Evolutionary conservation across 2,888 invertebrate genomes (phyloP).

Genomic region (Limnephilus auricula): DNA sequence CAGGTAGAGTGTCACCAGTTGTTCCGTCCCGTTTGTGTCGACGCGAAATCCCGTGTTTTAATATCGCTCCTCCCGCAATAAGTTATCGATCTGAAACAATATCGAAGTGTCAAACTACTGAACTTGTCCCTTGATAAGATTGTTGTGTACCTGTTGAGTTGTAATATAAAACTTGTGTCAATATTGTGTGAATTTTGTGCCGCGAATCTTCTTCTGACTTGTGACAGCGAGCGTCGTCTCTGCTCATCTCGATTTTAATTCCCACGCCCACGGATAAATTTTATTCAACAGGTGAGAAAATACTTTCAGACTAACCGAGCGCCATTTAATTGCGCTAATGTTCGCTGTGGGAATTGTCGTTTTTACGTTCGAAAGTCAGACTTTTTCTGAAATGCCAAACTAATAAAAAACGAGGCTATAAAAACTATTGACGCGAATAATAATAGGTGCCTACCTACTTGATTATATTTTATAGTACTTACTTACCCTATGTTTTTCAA

Average conservation of each 20-base stretch:
- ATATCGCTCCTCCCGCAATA: background rate
- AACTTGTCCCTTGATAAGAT: background rate
- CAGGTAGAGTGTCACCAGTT: background rate
- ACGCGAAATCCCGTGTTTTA: background rate
- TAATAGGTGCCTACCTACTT: background rate
- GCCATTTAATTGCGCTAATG: slow-evolving; percentile 24
- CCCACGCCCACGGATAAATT: slow-evolving; percentile 46
- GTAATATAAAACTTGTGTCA: slow-evolving; percentile 37
- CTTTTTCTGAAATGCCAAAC: background rate
- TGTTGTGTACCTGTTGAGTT: slow-evolving; percentile 30
- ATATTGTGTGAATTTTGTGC: slow-evolving; percentile 42
- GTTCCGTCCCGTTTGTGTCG: background rate
- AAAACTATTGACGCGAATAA: background rate
- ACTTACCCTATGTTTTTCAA: background rate
- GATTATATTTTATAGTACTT: background rate
- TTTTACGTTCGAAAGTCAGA: slow-evolving; percentile 5
- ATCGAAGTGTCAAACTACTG: background rate
- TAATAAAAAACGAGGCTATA: background rate
- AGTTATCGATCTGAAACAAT: slow-evolving; percentile 8
- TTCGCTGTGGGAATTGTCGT: background rate
- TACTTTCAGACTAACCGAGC: slow-evolving; percentile 4
- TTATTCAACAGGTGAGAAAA: slow-evolving; percentile 49
- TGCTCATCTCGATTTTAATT: slow-evolving; percentile 4
- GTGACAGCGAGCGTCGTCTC: slow-evolving; percentile 4
- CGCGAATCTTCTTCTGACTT: background rate